These are phyloP conservation scores for Drosophila lowei DNA, from an alignment of 1,140 invertebrate genomes.

Conservation along the genomic window DNA sequence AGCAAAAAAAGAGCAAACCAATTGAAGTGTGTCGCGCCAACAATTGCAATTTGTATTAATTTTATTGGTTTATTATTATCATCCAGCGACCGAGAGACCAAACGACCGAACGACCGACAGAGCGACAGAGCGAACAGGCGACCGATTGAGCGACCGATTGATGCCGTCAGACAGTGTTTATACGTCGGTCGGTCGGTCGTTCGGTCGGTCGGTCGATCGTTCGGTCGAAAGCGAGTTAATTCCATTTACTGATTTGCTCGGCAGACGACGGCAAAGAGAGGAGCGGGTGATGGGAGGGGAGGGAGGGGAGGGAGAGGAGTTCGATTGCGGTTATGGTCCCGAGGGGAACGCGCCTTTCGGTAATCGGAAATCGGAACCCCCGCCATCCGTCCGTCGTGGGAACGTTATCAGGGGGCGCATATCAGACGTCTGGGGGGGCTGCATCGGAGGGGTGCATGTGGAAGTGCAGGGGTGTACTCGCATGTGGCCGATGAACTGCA, in stretches of 20 bases:
- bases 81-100: constrained; percentile 18
- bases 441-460: background rate
- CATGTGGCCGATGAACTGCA: constrained; percentile 53
- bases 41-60: constrained; percentile 76
- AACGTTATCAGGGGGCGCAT: constrained; percentile 25
- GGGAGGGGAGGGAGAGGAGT: background rate
- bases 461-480: background rate
- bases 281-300: background rate
- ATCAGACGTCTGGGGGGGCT: no score
- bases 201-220: constrained; percentile 27
- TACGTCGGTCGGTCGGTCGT: constrained; percentile 10
- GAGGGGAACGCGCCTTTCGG: background rate
- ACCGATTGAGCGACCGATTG: constrained; percentile 18
- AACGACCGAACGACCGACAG: no score
- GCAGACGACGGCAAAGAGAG: background rate
- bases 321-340: background rate
- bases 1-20: constrained; percentile 55
- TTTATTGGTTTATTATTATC: constrained; percentile 77
- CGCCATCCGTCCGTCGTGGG: constrained; percentile 29
- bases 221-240: constrained; percentile 47
- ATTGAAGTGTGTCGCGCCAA: constrained; percentile 63
- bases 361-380: constrained; percentile 22
- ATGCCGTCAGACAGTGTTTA: constrained; percentile 40
- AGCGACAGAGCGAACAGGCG: no score
- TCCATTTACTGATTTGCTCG: constrained; percentile 50